These are phyloP conservation scores for Plebejus argus DNA, from an alignment of 2,888 invertebrate species.

Conservation along the genomic window DNA sequence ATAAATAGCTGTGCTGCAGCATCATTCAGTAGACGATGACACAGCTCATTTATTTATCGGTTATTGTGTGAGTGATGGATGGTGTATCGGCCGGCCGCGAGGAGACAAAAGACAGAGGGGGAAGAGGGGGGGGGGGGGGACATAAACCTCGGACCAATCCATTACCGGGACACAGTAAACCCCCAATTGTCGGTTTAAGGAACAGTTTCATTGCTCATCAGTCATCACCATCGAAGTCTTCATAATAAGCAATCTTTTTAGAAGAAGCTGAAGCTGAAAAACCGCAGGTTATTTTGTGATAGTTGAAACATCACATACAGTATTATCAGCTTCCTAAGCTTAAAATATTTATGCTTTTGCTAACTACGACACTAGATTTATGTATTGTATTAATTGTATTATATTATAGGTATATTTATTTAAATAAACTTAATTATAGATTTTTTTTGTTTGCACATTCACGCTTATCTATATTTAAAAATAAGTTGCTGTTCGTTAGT, in stretches of 20 bases:
- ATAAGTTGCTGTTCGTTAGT: too few relatives aligned
- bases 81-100: not conserved
- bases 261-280: too few relatives aligned
- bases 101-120: not conserved
- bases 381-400: too few relatives aligned
- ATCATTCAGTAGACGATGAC: not conserved
- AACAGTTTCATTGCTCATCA: not conserved
- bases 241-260: not conserved
- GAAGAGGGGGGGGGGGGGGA: not conserved
- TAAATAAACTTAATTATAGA: too few relatives aligned
- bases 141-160: not conserved
- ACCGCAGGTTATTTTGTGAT: too few relatives aligned
- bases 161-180: not conserved
- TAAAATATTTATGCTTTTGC: too few relatives aligned
- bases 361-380: too few relatives aligned
- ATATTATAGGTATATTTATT: too few relatives aligned
- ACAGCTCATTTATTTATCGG: constrained; percentile 11
- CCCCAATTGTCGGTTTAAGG: not conserved
- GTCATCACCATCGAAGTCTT: not conserved
- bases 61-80: constrained; percentile 4
- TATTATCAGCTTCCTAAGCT: too few relatives aligned
- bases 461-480: too few relatives aligned
- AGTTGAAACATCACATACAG: too few relatives aligned
- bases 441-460: too few relatives aligned
- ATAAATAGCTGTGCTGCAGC: not conserved